Evolutionary conservation across 2,888 invertebrate genomes (phyloP).

Genomic region (Orchesella flavescens): DNA sequence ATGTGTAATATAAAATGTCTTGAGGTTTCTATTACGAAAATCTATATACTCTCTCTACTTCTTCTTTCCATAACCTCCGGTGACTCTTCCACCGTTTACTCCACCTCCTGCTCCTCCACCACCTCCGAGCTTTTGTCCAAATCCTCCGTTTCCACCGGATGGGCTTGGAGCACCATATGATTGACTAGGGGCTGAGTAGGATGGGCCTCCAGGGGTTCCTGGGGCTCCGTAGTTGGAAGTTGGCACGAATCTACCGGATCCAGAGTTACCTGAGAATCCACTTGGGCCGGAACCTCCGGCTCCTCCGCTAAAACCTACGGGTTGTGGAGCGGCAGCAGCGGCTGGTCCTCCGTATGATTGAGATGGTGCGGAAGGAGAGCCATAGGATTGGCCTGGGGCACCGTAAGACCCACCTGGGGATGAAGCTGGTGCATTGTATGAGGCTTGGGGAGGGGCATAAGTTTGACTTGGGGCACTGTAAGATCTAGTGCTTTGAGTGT

Average conservation of each 20-base stretch:
- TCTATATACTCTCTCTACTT: constrained; percentile 22
- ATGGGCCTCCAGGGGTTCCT: constrained; percentile 16
- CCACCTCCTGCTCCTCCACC: background rate
- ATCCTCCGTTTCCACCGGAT: constrained; percentile 26
- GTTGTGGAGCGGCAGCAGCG: constrained; percentile 35
- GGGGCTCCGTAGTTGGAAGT: constrained; percentile 46
- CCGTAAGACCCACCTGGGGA: constrained; percentile 46
- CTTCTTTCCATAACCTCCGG: constrained; percentile 58
- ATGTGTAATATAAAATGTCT: background rate
- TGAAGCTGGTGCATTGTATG: constrained; percentile 33
- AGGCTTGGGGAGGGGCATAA: constrained; percentile 35
- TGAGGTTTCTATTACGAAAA: too few relatives aligned
- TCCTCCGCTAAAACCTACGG: constrained; percentile 28
- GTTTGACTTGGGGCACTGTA: constrained; percentile 45
- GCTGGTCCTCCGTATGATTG: constrained; percentile 46
- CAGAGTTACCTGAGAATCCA: constrained; percentile 12
- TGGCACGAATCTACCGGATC: constrained; percentile 41
- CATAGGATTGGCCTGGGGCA: constrained; percentile 38
- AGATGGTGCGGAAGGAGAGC: constrained; percentile 49
- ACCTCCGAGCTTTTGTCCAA: constrained; percentile 38
- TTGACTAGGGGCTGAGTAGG: constrained; percentile 44
- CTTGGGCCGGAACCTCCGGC: constrained; percentile 5
- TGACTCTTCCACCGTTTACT: background rate
- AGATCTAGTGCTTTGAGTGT: constrained; percentile 31
- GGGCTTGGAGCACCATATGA: constrained; percentile 28